A percentile compares a stretch with the other conserved stretches of the same genome.
phyloP scores from a whole-genome alignment of 2,797 vertebrate genomes.

The Acanthopagrus latus region DNA sequence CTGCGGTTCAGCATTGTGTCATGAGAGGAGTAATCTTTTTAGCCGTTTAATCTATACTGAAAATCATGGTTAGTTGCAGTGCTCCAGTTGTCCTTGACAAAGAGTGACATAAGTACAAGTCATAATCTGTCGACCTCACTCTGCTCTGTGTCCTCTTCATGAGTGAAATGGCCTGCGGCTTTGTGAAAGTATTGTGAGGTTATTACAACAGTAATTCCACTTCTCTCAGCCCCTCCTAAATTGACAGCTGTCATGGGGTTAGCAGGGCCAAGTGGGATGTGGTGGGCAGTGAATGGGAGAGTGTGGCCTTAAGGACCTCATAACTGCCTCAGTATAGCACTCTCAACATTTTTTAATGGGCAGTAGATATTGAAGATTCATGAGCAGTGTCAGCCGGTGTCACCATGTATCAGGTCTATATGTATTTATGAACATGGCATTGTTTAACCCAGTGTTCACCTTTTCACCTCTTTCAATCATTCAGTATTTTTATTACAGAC shows the following conservation, averaged over 20 bases:
- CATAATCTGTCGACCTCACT: slow-evolving; percentile 55
- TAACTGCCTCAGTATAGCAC: slow-evolving; percentile 35
- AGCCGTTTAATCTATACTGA: slow-evolving; percentile 46
- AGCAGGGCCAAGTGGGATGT: slow-evolving; percentile 50
- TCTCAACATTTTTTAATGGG: slow-evolving; percentile 37
- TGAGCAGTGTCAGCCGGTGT: slow-evolving; percentile 23
- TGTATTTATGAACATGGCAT: slow-evolving; percentile 37
- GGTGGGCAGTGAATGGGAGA: slow-evolving; percentile 42
- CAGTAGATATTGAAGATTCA: slow-evolving; percentile 40
- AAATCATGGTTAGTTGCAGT: slow-evolving; percentile 36
- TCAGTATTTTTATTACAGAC: slow-evolving; percentile 14
- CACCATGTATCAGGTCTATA: slow-evolving; percentile 7
- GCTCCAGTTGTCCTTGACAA: slow-evolving; percentile 44
- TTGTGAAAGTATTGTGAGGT: slow-evolving; percentile 55
- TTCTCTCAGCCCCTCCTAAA: slow-evolving; percentile 52
- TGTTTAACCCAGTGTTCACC: slow-evolving; percentile 29
- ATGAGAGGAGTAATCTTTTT: slow-evolving; percentile 30
- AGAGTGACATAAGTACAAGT: slow-evolving; percentile 46
- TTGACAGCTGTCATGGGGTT: slow-evolving; percentile 70
- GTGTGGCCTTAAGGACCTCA: slow-evolving; percentile 52
- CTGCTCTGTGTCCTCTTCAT: slow-evolving; percentile 26
- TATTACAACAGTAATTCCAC: slow-evolving; percentile 71
- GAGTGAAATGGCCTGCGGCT: slow-evolving; percentile 41
- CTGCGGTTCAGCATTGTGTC: slow-evolving; percentile 39
- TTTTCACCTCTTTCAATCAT: slow-evolving; percentile 31